Base-by-base conservation (phyloP, 2,888 invertebrate genomes). In the Campoplex capitator region DNA sequence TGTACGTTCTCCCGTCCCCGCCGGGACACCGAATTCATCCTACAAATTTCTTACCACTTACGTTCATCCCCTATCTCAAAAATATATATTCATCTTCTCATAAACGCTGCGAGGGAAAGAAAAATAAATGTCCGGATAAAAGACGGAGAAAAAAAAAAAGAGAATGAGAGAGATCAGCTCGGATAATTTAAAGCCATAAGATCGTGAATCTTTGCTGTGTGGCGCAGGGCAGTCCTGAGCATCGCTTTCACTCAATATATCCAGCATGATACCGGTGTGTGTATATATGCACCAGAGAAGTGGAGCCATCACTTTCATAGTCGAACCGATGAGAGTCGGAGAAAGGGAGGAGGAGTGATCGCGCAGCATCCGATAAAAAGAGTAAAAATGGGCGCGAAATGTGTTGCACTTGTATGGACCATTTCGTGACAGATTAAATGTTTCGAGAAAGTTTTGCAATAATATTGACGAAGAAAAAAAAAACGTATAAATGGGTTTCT, bases 311-410 rank as follows among this genome's bases (percentile, higher is more conserved):
- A 84, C 68, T 86, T 84, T 76, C 81, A 56, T 78, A 58, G 45
- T 75, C 56, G 77, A 78, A 75, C 81, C 86, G 86, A 81, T 78
- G 86, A 87, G 86, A 84, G 81, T 84, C 70, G 74, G 70, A 81
- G 81, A 84, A 87, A 87, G 74, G 74, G 70, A 78, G 81, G 23
- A 58, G 85, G 54, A 67, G 73, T 68, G 16, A 84, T 28, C 58
- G 48, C 23, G 2, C 62, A 68, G 67, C 56, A 67, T 80, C 58
- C 73, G 65, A 83, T 48, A 48, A 32, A 51, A 65, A 71, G 70
- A 77, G 73, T 48, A 77, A 83, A 76, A 76, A 45, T 3, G 73
- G 45, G 48, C 28, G 42, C 38, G 78, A 18, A 32, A 38, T 35
- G 18, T 56, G 42, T 18, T 79, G 9, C 3, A 54, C 35, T 16